Base-by-base conservation (phyloP, 2,888 invertebrate genomes). In the Leucophora obtusa region DNA sequence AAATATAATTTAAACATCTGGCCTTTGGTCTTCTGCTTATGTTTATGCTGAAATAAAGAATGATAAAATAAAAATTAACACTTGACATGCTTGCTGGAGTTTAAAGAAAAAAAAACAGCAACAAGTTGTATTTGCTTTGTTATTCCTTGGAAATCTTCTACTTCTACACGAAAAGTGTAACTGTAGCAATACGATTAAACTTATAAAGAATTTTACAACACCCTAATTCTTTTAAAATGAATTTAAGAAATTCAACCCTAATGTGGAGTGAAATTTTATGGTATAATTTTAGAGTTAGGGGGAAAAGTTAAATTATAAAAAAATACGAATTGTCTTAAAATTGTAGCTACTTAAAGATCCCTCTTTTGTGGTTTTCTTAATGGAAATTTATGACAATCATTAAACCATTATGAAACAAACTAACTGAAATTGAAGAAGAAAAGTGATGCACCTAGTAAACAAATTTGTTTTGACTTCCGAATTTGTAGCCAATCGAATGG, bases 21-120 rank as follows among this genome's bases (percentile, higher is more conserved):
- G 77, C 77, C 77, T 77, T 66, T 77, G 71, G 76, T 71, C 76
- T 56, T 38, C 35, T 43, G 56, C 8, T 56, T 28, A 28, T 56
- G 38, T 38, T 47, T 47, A 47, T 47, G n/a, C 14, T n/a, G 15
- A n/a, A 56, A 1, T 2, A 11, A n/a, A 24, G 18, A 8, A n/a
- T 14, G 21, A 6, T 28, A 47, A 62, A 63, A 6, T 28, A 47
- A 62, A 63, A 69, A 50, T 69, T 56, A 75, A 69, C 75, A 75
- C 69, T 75, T 75, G 75, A 62, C 69, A 65, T 68, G 60, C 28
- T 62, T 51, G 69, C 14, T 62, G 63, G 33, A 59, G 69, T 63
- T 76, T 17, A 15, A 24, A 33, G 1, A 8, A 24, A 4, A n/a
- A 47, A 11, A 63, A 72, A 21, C 21, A 21, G 70, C 76, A 77